These are phyloP conservation scores for Mesitornis unicolor DNA, from an alignment of 2,113 vertebrate genomes.

Conservation along the genomic window DNA sequence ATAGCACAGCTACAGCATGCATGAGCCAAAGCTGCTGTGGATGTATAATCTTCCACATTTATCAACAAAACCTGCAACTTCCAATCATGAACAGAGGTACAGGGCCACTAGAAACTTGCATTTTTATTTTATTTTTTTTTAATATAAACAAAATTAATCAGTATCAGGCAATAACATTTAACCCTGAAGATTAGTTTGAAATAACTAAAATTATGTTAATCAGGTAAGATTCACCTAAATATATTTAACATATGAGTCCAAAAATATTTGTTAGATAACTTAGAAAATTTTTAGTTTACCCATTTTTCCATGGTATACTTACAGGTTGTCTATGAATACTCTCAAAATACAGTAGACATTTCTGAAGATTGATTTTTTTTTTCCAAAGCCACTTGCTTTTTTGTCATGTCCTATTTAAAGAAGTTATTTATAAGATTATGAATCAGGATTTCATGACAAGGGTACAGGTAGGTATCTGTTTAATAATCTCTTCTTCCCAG, in stretches of 20 bases:
- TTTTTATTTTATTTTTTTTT: background rate
- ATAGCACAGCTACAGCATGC: background rate
- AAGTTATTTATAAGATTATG: constrained; percentile 45
- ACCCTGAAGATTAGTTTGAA: background rate
- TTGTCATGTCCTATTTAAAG: constrained; percentile 80
- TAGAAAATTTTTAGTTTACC: constrained; percentile 4
- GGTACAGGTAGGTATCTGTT: background rate
- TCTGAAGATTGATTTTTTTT: constrained; percentile 86
- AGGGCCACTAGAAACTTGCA: background rate
- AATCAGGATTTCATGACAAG: background rate
- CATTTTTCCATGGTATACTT: constrained; percentile 57
- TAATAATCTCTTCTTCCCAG: background rate
- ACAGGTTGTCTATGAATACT: constrained; percentile 79
- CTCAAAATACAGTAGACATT: constrained; percentile 83
- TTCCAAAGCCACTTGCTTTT: constrained; percentile 80
- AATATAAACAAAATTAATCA: background rate
- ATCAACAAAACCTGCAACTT: background rate
- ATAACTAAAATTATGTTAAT: background rate
- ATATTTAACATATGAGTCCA: background rate
- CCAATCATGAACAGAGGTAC: background rate
- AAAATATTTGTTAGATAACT: background rate
- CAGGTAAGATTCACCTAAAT: background rate
- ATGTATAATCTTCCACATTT: background rate
- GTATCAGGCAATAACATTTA: background rate
- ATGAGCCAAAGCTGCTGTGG: background rate